phyloP scores from a whole-genome alignment of 1,140 invertebrate species.

The Oncopodura yosiiana region DNA sequence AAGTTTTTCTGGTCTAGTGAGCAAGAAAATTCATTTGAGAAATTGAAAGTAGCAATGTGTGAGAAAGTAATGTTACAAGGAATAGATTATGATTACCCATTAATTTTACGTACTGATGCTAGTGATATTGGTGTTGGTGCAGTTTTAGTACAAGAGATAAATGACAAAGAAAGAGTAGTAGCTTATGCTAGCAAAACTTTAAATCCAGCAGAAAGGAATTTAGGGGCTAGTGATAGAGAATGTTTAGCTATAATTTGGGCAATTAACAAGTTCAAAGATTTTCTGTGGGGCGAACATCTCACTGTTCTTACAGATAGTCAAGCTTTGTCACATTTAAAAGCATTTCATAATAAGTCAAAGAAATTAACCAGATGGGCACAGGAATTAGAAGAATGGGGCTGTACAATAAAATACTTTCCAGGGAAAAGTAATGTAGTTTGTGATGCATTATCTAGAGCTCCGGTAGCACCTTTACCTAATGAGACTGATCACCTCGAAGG shows the following conservation, averaged over 20 bases:
- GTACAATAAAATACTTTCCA: slow-evolving; percentile 36
- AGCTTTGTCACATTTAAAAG: slow-evolving; percentile 18
- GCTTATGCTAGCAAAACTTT: slow-evolving; percentile 14
- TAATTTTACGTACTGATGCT: slow-evolving; percentile 14
- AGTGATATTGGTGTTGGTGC: slow-evolving; percentile 14
- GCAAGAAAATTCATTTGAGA: slow-evolving; percentile 28
- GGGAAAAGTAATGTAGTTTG: slow-evolving; percentile 32
- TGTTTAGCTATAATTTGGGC: slow-evolving; percentile 21
- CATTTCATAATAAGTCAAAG: background rate
- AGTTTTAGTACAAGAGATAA: slow-evolving; percentile 9
- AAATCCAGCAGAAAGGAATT: slow-evolving; percentile 9
- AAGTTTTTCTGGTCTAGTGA: slow-evolving; percentile 13
- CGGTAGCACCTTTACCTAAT: slow-evolving; percentile 5
- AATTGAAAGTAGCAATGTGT: slow-evolving; percentile 12
- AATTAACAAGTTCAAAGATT: slow-evolving; percentile 23
- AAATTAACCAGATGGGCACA: slow-evolving; percentile 30
- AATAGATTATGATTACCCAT: slow-evolving; percentile 20
- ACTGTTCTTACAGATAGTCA: slow-evolving; percentile 20
- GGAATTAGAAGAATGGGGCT: slow-evolving; percentile 24
- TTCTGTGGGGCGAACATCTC: slow-evolving; percentile 17
- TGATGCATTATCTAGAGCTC: slow-evolving; percentile 25
- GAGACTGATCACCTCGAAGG: slow-evolving; percentile 8
- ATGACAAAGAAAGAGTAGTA: slow-evolving; percentile 13
- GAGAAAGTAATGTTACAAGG: slow-evolving; percentile 4
- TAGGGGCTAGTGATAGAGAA: slow-evolving; percentile 17